Base-by-base conservation (phyloP, 2,797 vertebrate species). In the Anableps anableps region DNA sequence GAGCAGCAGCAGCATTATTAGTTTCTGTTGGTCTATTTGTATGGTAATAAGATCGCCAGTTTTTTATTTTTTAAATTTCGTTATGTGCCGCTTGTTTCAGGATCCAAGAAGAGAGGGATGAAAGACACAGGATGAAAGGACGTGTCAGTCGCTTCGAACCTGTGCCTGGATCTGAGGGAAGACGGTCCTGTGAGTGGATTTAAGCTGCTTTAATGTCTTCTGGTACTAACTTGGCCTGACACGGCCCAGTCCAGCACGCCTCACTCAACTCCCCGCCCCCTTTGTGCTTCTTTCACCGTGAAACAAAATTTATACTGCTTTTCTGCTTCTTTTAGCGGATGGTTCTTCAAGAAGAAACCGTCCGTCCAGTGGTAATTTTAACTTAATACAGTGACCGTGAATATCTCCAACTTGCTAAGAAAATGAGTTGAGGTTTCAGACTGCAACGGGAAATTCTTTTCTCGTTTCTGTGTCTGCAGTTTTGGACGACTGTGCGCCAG, bases 31-130 rank as follows among this genome's bases (percentile, higher is more conserved):
- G 53, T 53, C 0, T 31, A 1, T 9, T 72, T 62, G 8, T n/a
- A 2, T 1, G 5, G 38, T 47, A 53, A 26, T 31, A 10, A n/a
- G 14, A 71, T 41, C 41, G 47, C 38, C 43, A 17, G 34, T 0
- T 0, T 72, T 66, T 21, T 73, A 21, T 2, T 10, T 70, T 10
- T 36, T 66, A 6, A 55, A 82, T 47, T 86, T 26, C 26, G 62
- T 23, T 53, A 5, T 13, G 21, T 58, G 14, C 1, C 85, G n/a
- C 85, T 86, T 76, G n/a, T 64, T 86, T 51, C 91, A 99, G 99
- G 94, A 99, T 99, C 90, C 99, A 99, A 88, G 99, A 99, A 92
- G 98, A 99, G 72, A 95, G 98, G 80, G 97, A 99, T 90, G 99
- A 99, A 89, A 95, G 99, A 70, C 98, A 99, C 94, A 98, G 97